phyloP scores from a whole-genome alignment of 2,888 invertebrate species.

The Megastigmus dorsalis region DNA sequence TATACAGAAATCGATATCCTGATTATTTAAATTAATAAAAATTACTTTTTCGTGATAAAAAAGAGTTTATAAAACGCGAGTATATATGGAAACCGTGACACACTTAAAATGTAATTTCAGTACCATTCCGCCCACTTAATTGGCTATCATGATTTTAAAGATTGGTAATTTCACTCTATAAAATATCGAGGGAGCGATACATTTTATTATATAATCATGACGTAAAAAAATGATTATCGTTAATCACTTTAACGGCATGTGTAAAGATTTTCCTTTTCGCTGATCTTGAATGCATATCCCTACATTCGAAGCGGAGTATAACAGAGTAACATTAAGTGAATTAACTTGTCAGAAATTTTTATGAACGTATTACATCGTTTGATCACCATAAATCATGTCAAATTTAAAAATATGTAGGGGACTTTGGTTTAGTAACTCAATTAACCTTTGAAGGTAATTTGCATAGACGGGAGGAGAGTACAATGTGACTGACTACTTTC shows the following conservation, averaged over 20 bases:
- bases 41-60: too few species aligned
- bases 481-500: too few species aligned
- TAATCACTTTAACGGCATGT: not conserved
- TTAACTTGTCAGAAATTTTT: conserved; percentile 4
- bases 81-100: too few species aligned
- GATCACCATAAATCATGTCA: not conserved
- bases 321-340: not conserved
- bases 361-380: not conserved
- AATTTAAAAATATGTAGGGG: not conserved
- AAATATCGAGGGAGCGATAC: not conserved
- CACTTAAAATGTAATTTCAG: too few species aligned
- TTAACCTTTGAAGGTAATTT: not conserved
- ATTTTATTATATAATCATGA: not conserved
- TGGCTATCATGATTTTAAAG: not conserved
- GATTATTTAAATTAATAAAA: too few species aligned
- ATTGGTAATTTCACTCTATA: not conserved
- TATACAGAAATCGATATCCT: too few species aligned
- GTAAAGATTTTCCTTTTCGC: conserved; percentile 1
- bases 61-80: too few species aligned
- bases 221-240: not conserved
- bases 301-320: not conserved
- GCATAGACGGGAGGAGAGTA: not conserved
- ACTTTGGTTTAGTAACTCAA: not conserved
- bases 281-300: not conserved
- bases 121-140: too few species aligned